Base-by-base conservation (phyloP, 2,888 invertebrate species). In the Stegophylla sp. region DNA sequence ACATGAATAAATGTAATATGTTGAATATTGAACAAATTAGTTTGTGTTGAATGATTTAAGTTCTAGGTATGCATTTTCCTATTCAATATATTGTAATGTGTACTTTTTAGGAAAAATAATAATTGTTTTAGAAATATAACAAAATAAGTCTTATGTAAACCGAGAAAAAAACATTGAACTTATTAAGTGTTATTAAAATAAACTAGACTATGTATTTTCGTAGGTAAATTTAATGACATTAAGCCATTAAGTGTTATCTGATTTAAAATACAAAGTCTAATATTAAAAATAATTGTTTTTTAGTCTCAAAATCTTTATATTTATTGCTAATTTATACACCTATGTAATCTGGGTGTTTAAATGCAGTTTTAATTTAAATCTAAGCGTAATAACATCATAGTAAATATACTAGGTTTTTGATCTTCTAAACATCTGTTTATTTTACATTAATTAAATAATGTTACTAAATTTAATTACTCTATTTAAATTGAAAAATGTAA, bases 261-360 rank as follows among this genome's bases (percentile, higher is more conserved):
- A 15, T 69, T 28, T 53, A 20, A 56, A 72, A 23, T 56, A 56
- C 71, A 72, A 56, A 72, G 71, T 72, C 23, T 41, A 72, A 72
- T 72, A 3, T 41, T 41, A 64, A 53, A 23, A 4, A 53, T 56
- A 23, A 20, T 56, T 56, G 41, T 64, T 41, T 72, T 48, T 10
- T 56, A 41, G 7, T 23, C 53, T 71, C 28, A 41, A 53, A 69
- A 69, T 17, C 13, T 51, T 20, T 34, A 20, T 48, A 48, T n/a
- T 28, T 67, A n/a, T 41, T 5, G 12, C 12, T 69, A 69, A 48
- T 69, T 69, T 23, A 56, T 12, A 45, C 10, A 56, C 20, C 4
- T 34, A 34, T 34, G 34, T 7, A 7, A 34, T 34, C 3, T 34
- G 7, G n/a, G n/a, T n/a, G 20, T 53, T 53, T n/a, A 51, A 3